Base-by-base conservation (phyloP, 2,797 vertebrate genomes). In the Urophycis tenuis region DNA sequence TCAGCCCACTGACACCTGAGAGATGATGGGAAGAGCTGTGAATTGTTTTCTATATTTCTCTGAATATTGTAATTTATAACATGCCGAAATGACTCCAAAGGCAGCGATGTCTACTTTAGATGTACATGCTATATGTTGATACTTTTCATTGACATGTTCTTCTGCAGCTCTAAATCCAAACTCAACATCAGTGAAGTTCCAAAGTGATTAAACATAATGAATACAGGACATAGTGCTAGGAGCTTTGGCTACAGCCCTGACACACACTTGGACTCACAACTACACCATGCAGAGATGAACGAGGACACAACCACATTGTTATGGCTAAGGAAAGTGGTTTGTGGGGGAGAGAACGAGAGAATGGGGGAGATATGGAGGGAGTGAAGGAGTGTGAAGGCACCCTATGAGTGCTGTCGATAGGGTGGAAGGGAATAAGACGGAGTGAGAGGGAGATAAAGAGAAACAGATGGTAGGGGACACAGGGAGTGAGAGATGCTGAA, bases 401-500 rank as follows among this genome's bases (percentile, higher is more conserved):
- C n/a, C n/a, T n/a, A 7, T 5, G 39, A 67, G 60, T 12, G 60
- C 0, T 29, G 60, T n/a, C 12, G n/a, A 67, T 67, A 25, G 25
- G 53, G 60, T 29, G 60, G 60, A 12, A 29, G 60, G 10, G 8
- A 25, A 14, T 11, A 67, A 11, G n/a, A 67, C 29, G 5, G 60
- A 10, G 60, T n/a, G 60, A 67, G 60, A n/a, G n/a, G 60, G n/a
- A 67, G 60, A 67, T 67, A 29, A 60, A 67, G 60, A 67, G 60
- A 67, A 25, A 67, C 60, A 12, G 29, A 25, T 67, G 1, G 60
- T 29, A 3, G 60, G 60, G 53, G 53, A 29, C 2, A 64, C 5
- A 3, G n/a, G 10, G 60, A 29, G 10, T 29, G 60, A 67, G n/a
- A 12, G 60, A 67, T 29, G 60, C n/a, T 10, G 60, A 67, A 67